These are phyloP conservation scores for Urocolius indicus DNA, from an alignment of 2,113 vertebrate species.

Conservation along the genomic window DNA sequence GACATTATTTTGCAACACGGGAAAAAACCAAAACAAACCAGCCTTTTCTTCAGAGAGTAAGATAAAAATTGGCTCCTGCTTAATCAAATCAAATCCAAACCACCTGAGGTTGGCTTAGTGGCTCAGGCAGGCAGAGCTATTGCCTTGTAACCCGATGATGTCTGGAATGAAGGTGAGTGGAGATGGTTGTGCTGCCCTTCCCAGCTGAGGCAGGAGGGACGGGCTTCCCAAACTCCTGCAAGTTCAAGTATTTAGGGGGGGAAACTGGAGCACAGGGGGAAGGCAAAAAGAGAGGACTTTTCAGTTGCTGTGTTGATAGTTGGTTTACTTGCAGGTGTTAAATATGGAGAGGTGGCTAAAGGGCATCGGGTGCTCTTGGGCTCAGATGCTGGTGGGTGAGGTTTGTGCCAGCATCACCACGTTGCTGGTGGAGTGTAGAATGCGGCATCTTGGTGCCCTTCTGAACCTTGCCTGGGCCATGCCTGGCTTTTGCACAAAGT, in stretches of 20 bases:
- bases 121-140: background rate
- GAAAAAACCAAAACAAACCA: background rate
- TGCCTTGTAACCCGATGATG: background rate
- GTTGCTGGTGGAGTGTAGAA: background rate
- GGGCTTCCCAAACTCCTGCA: background rate
- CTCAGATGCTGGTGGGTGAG: background rate
- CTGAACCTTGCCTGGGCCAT: background rate
- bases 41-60: background rate
- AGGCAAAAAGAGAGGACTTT: background rate
- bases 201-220: accelerated
- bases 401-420: background rate
- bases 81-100: background rate
- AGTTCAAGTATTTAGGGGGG: background rate
- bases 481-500: background rate
- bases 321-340: background rate
- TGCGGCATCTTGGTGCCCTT: background rate
- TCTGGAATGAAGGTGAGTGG: background rate
- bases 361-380: background rate
- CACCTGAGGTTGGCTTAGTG: background rate
- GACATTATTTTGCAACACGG: background rate
- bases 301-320: background rate
- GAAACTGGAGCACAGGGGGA: background rate
- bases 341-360: background rate
- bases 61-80: background rate
- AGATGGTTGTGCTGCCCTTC: background rate